These are phyloP conservation scores for Pantherophis vulpinus DNA, from an alignment of 2,797 vertebrate genomes.

Conservation along the genomic window DNA sequence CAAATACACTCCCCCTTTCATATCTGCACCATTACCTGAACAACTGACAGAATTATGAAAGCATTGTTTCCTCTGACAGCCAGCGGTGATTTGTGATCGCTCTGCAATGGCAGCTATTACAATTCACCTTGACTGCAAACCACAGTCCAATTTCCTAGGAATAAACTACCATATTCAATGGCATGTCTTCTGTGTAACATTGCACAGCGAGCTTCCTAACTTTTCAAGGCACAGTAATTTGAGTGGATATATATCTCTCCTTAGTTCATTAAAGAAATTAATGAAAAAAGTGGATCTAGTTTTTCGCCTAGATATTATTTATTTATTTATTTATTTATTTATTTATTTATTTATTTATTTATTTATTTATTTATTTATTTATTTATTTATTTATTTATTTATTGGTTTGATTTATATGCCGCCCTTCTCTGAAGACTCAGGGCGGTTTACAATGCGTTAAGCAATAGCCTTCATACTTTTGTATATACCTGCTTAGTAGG, in stretches of 20 bases:
- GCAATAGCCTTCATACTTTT: too few relatives aligned
- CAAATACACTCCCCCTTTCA: conserved; percentile 1
- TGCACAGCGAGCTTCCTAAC: background rate
- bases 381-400: too few relatives aligned
- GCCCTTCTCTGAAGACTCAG: too few relatives aligned
- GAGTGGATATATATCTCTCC: background rate
- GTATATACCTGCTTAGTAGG: too few relatives aligned
- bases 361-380: too few relatives aligned
- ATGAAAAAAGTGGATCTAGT: background rate
- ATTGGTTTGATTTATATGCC: too few relatives aligned
- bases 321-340: too few relatives aligned
- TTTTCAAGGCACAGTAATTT: background rate
- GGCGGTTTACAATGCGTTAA: too few relatives aligned
- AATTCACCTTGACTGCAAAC: background rate
- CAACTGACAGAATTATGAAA: conserved; percentile 3
- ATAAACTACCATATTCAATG: background rate
- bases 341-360: too few relatives aligned
- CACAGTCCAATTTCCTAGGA: background rate
- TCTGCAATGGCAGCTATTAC: background rate
- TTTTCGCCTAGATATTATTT: background rate
- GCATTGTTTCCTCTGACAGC: background rate
- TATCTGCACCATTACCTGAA: background rate
- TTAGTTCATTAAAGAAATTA: background rate
- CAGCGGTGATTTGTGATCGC: background rate
- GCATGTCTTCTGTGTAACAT: background rate